Evolutionary conservation across 2,888 invertebrate species (phyloP), one percentile per base, ranked within the genome.

Genomic region (Rhogogaster chlorosoma): DNA sequence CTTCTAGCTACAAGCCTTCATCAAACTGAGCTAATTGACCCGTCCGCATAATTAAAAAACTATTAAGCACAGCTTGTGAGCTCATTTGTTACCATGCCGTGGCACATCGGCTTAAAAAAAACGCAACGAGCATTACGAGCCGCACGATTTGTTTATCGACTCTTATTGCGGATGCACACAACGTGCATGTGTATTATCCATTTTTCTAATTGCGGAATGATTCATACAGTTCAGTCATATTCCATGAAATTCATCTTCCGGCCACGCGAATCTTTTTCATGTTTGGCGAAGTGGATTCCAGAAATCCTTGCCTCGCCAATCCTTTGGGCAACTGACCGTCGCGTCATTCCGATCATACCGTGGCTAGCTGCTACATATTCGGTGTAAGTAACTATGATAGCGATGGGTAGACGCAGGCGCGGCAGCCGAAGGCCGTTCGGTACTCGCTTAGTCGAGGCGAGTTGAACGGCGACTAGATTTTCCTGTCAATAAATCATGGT

Each of bases 401-500:
- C 83, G 70, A 83, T 67, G 70, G 67, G 45, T 26, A 61, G 4
- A 83, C 83, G 70, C 83, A 83, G 83, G 83, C 83, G 70, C 83
- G 67, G 53, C 49, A 18, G 22, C 7, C 83, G 83, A 83, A 83
- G 83, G 83, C 83, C 83, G 83, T 83, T 83, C 10, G 83, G 67
- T 42, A 83, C 67, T 83, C 83, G 83, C 29, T 42, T 67, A 67
- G 83, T 36, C 85, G 88, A 88, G 88, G 88, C 88, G 86, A 88
- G 88, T 87, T 87, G 88, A 89, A 89, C 89, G 89, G 87, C 90
- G 92, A 93, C 93, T 93, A 93, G 93, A 93, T 93, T 93, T 93
- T 93, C 93, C 92, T 93, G 93, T 93, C 93, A 92, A 93, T 93
- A 93, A 93, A 93, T 93, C 93, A 93, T 88, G 85, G 84, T 70